These are phyloP conservation scores for Ammospiza nelsoni DNA, from an alignment of 2,113 vertebrate genomes.

Conservation along the genomic window DNA sequence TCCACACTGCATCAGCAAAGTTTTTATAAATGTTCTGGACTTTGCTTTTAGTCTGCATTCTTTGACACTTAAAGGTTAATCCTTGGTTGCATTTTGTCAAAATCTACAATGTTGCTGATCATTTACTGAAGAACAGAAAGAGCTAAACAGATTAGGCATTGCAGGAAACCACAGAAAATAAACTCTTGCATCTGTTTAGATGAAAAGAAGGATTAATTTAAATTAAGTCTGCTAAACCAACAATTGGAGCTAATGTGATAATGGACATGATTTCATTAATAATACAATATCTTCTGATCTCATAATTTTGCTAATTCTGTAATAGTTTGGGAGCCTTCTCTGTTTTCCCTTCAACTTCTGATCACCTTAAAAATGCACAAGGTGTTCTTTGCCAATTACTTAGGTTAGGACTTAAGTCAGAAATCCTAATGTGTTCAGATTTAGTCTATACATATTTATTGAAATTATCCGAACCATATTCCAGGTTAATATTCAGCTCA, in stretches of 20 bases:
- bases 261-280: neutral
- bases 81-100: neutral
- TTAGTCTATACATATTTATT: neutral
- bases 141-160: neutral
- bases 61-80: constrained; percentile 3
- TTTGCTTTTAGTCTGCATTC: neutral
- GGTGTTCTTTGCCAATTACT: neutral
- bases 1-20: neutral
- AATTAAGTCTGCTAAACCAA: constrained; percentile 1
- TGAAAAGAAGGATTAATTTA: constrained; percentile 5
- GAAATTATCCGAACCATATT: neutral
- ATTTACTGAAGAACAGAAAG: neutral
- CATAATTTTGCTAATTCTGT: neutral
- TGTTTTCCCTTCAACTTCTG: neutral
- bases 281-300: neutral
- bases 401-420: neutral
- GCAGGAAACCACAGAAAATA: neutral
- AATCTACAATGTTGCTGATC: neutral
- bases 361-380: neutral
- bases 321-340: neutral
- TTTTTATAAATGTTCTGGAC: neutral
- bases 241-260: constrained; percentile 1
- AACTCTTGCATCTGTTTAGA: neutral
- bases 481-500: neutral
- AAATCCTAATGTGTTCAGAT: neutral